These are phyloP conservation scores for Diplosoma virens DNA, from an alignment of 23 tunicate species.

Conservation along the genomic window DNA sequence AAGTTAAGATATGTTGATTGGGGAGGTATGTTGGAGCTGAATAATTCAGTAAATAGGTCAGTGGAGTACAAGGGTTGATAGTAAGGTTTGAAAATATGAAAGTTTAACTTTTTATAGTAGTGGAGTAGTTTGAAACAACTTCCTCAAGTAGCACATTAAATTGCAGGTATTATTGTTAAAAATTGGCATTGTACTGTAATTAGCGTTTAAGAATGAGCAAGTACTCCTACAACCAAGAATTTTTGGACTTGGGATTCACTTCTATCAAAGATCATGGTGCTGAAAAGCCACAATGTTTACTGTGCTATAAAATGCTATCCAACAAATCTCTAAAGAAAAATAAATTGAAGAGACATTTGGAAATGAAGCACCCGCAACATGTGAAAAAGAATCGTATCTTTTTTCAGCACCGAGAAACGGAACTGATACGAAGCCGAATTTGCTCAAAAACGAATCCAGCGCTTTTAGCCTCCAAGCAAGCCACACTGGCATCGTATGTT, in stretches of 20 bases:
- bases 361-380: too few relatives aligned
- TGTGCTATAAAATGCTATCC: slow-evolving; percentile 52
- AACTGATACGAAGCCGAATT: slow-evolving; percentile 50
- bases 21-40: too few relatives aligned
- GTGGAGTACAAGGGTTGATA: too few relatives aligned
- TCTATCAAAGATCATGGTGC: slow-evolving; percentile 65
- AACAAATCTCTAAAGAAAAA: slow-evolving; percentile 66
- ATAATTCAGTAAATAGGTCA: too few relatives aligned
- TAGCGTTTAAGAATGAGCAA: too few relatives aligned
- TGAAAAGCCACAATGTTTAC: slow-evolving; percentile 57
- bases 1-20: neutral
- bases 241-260: too few relatives aligned
- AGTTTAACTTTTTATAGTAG: too few relatives aligned
- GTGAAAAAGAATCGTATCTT: slow-evolving; percentile 51
- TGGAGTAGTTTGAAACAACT: too few relatives aligned
- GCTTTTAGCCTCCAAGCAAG: too few relatives aligned
- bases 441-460: slow-evolving; percentile 44
- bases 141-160: neutral
- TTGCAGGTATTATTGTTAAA: slow-evolving; percentile 3
- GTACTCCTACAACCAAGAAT: too few relatives aligned
- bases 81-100: neutral
- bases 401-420: slow-evolving; percentile 67
- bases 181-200: too few relatives aligned
- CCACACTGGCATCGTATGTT: too few relatives aligned
- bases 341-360: slow-evolving; percentile 62